A percentile compares a stretch with the other conserved stretches of the same genome.
Evolutionary conservation across 2,888 invertebrate species (phyloP).

Genomic region (Smittia sp.): DNA sequence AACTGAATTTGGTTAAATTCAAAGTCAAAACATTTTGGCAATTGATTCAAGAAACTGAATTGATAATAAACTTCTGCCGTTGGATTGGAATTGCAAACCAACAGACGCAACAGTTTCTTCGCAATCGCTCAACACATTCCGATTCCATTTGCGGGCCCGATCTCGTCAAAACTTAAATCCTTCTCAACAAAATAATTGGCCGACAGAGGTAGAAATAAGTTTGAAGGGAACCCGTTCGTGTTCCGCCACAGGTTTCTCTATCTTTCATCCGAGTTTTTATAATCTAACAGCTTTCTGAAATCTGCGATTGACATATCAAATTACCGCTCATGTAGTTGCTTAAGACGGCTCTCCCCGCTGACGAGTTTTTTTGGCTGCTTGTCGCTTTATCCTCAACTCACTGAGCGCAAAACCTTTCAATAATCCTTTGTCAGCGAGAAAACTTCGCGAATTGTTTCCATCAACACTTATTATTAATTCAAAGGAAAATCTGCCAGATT

Average conservation of each 20-base stretch:
- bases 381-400: slow-evolving; percentile 38
- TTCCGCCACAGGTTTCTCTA: neutral
- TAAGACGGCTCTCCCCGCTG: neutral
- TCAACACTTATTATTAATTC: slow-evolving; percentile 2
- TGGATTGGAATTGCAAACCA: slow-evolving; percentile 2
- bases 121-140: neutral
- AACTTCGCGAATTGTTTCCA: neutral
- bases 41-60: neutral
- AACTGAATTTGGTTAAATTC: neutral
- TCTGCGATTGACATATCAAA: slow-evolving; percentile 36
- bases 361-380: slow-evolving; percentile 19
- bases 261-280: neutral
- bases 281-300: slow-evolving; percentile 28
- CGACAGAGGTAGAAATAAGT: neutral
- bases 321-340: slow-evolving; percentile 29
- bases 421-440: neutral
- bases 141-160: neutral
- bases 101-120: neutral
- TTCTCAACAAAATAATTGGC: neutral
- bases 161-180: neutral
- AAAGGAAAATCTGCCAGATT: neutral
- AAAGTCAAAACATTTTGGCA: neutral
- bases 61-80: neutral
- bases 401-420: slow-evolving; percentile 27
- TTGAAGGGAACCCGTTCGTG: neutral